Evolutionary conservation across 1,140 invertebrate genomes (phyloP).

Genomic region (Diploscapter pachys): DNA sequence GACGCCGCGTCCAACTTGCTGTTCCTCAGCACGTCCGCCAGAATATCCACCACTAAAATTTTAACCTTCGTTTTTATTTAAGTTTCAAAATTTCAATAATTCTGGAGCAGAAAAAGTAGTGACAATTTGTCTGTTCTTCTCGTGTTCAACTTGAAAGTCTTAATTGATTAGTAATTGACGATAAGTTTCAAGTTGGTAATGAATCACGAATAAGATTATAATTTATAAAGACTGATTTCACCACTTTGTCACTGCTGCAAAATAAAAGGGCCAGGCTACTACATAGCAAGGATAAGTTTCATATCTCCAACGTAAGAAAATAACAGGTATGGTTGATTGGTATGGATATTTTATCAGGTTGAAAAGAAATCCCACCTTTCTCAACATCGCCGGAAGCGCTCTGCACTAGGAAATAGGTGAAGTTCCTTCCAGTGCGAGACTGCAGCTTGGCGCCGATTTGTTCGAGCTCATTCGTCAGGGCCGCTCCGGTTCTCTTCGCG

Average conservation of each 20-base stretch:
- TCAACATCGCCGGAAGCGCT: conserved; percentile 87
- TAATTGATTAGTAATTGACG: neutral
- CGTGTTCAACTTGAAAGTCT: neutral
- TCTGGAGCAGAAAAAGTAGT: too few species aligned
- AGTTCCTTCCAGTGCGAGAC: conserved; percentile 96
- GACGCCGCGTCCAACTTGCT: conserved; percentile 84
- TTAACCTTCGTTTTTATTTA: too few species aligned
- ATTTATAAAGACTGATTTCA: neutral
- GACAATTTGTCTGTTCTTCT: too few species aligned
- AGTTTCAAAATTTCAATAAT: too few species aligned
- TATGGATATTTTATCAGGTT: too few species aligned
- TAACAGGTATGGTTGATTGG: too few species aligned
- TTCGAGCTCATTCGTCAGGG: conserved; percentile 93
- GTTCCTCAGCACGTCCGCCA: conserved; percentile 95
- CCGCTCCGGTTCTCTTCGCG: conserved; percentile 82
- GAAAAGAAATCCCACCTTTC: conserved; percentile 60
- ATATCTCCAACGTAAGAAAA: too few species aligned
- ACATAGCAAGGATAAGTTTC: neutral
- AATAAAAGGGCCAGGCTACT: conserved; percentile 7
- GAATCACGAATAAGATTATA: neutral
- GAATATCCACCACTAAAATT: conserved; percentile 79
- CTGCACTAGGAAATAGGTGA: conserved; percentile 98
- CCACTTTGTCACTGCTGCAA: neutral
- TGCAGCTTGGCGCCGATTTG: conserved; percentile 98
- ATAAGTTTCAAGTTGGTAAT: too few species aligned